phyloP scores from a whole-genome alignment of 2,888 invertebrate genomes.

The Cerastis rubricosa region DNA sequence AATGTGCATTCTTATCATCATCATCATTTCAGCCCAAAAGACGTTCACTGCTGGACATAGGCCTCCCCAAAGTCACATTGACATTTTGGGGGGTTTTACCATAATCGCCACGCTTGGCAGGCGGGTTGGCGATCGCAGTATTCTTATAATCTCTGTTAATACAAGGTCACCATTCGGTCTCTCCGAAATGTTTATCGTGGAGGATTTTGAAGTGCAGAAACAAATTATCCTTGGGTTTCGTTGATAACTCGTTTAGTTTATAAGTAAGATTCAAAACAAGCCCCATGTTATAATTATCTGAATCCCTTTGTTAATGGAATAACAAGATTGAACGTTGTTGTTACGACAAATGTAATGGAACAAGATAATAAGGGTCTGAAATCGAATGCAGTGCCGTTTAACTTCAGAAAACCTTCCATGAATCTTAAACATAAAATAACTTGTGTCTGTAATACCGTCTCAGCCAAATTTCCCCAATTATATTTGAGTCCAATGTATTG shows the following conservation, averaged over 20 bases:
- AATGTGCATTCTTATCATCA: background rate
- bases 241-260: constrained; percentile 41
- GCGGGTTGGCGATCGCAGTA: no score
- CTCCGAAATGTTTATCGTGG: constrained; percentile 18
- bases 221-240: constrained; percentile 43
- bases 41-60: no score
- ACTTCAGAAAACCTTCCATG: background rate
- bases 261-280: constrained; percentile 17
- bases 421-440: background rate
- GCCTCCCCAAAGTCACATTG: no score
- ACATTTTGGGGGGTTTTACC: no score
- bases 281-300: constrained; percentile 27
- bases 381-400: background rate
- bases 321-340: constrained; percentile 20
- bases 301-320: constrained; percentile 16
- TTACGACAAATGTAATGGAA: background rate
- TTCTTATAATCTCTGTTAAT: background rate
- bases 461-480: background rate
- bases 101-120: no score
- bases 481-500: background rate
- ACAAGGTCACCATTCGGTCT: background rate
- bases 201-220: constrained; percentile 20
- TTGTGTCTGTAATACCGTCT: background rate
- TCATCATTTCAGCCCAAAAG: no score
- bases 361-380: background rate